A percentile compares a stretch with the other conserved stretches of the same genome.
These are phyloP conservation scores for Thyatira batis DNA, from an alignment of 2,888 invertebrate species.

Conservation along the genomic window DNA sequence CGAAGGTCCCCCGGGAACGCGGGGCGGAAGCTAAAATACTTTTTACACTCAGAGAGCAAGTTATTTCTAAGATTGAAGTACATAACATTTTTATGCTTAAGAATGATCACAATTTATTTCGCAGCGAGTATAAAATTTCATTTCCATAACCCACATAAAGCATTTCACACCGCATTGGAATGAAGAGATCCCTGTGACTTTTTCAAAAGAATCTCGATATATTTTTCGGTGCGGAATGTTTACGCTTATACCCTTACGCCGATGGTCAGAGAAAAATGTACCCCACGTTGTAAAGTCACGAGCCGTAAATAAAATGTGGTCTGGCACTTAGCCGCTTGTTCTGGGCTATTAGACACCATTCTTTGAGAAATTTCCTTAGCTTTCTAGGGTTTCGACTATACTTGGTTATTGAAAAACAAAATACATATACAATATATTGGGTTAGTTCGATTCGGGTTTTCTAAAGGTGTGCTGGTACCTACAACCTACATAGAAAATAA, in stretches of 20 bases:
- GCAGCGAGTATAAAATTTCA: constrained; percentile 22
- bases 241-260: constrained; percentile 28
- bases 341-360: constrained; percentile 47
- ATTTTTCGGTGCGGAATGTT: constrained; percentile 24
- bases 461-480: no score
- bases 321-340: constrained; percentile 50
- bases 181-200: constrained; percentile 16
- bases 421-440: no score
- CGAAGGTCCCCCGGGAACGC: no score
- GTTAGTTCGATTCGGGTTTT: no score
- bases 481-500: no score
- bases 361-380: constrained; percentile 20
- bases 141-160: constrained; percentile 27
- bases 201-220: constrained; percentile 27
- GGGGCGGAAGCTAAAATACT: no score
- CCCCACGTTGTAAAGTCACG: constrained; percentile 29
- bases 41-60: no score
- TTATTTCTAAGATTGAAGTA: no score
- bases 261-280: constrained; percentile 34
- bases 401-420: constrained; percentile 2
- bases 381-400: constrained; percentile 10
- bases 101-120: constrained; percentile 17
- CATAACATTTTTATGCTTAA: constrained; percentile 11
- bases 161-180: constrained; percentile 30
- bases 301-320: constrained; percentile 59